A percentile compares a stretch with the other conserved stretches of the same genome.
Evolutionary conservation across 2,113 vertebrate genomes (phyloP).

Genomic region (Nycticebus coucang): DNA sequence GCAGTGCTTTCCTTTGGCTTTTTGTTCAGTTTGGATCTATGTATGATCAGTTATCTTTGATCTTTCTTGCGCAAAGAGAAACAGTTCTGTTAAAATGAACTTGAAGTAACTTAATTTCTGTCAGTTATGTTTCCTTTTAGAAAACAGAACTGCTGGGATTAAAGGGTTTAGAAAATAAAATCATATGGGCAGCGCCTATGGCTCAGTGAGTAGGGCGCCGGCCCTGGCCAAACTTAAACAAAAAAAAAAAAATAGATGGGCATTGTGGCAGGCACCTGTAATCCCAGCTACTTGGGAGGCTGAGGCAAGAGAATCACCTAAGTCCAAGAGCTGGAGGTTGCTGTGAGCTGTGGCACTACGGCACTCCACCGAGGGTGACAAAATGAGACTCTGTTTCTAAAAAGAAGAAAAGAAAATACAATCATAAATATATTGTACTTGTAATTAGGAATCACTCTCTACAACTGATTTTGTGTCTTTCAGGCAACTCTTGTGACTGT

Average conservation of each 20-base stretch:
- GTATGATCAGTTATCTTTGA: conserved; percentile 20
- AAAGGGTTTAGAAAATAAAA: background rate
- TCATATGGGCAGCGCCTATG: background rate
- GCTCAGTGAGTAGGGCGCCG: no score
- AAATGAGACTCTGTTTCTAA: no score
- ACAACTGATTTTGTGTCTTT: background rate
- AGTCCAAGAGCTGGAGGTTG: no score
- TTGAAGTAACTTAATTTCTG: conserved; percentile 27
- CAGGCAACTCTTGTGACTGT: background rate
- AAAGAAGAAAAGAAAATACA: background rate
- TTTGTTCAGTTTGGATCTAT: conserved; percentile 30
- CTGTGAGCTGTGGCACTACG: no score
- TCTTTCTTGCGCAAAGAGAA: conserved; percentile 36
- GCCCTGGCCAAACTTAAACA: no score
- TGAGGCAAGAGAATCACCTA: no score
- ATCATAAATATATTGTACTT: background rate
- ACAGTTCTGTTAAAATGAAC: conserved; percentile 35
- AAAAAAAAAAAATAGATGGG: no score
- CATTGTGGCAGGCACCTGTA: no score
- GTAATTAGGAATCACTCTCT: conserved; percentile 8
- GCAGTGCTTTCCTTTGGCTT: background rate
- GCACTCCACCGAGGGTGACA: no score
- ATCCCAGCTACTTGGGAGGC: no score
- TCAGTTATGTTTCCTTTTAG: conserved; percentile 42
- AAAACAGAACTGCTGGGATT: conserved; percentile 29